phyloP scores from a whole-genome alignment of 2,888 invertebrate species.

The Agriotes lineatus region DNA sequence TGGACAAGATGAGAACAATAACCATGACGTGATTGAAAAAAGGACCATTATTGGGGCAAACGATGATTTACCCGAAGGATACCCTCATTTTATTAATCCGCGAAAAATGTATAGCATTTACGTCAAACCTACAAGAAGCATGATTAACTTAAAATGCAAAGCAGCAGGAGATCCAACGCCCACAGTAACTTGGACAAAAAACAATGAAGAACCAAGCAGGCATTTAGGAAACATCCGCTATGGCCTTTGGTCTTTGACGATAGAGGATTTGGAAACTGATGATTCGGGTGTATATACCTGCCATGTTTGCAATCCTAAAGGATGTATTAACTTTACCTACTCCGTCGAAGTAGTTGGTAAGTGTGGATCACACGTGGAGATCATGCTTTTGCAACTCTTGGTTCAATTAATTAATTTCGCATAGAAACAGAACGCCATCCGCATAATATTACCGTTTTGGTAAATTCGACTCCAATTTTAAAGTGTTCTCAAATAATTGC shows the following conservation, averaged over 20 bases:
- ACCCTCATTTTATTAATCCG: slow-evolving; percentile 64
- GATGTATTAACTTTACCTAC: slow-evolving; percentile 81
- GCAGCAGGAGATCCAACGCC: slow-evolving; percentile 83
- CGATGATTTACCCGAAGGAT: neutral
- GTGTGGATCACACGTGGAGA: no score
- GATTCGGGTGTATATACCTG: slow-evolving; percentile 94
- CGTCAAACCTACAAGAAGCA: slow-evolving; percentile 84
- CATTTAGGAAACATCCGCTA: slow-evolving; percentile 75
- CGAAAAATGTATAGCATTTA: slow-evolving; percentile 67
- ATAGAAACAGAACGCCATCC: slow-evolving; percentile 80
- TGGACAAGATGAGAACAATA: slow-evolving; percentile 39
- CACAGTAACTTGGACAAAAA: slow-evolving; percentile 88
- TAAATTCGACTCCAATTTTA: slow-evolving; percentile 79
- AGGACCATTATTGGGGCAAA: neutral
- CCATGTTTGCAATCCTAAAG: slow-evolving; percentile 83
- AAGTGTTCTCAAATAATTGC: slow-evolving; percentile 83
- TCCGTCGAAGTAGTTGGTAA: slow-evolving; percentile 81
- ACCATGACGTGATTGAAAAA: slow-evolving; percentile 30
- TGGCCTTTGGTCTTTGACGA: slow-evolving; percentile 78
- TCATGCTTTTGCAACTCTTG: no score
- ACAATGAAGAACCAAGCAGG: slow-evolving; percentile 74
- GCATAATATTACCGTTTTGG: slow-evolving; percentile 81
- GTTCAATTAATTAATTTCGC: slow-evolving; percentile 31
- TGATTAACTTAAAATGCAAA: slow-evolving; percentile 79
- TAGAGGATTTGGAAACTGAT: slow-evolving; percentile 85